These are phyloP conservation scores for Coryphaenoides rupestris DNA, from an alignment of 2,113 vertebrate species.

Conservation along the genomic window DNA sequence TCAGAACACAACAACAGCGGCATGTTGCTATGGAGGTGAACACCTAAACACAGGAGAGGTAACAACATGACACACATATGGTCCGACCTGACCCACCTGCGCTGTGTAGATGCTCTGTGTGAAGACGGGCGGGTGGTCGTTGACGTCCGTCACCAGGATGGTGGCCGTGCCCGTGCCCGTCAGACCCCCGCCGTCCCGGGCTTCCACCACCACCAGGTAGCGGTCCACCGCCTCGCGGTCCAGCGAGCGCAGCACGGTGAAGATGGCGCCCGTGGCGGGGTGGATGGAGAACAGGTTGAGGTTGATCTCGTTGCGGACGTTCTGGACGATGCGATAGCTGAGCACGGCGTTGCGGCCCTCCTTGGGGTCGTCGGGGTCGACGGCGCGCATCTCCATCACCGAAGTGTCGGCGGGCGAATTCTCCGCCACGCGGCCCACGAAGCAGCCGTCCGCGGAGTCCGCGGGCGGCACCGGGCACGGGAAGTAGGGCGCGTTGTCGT, in stretches of 20 bases:
- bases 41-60: background rate
- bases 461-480: slow-evolving; percentile 70
- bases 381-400: slow-evolving; percentile 84
- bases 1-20: background rate
- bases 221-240: slow-evolving; percentile 80
- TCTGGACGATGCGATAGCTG: slow-evolving; percentile 83
- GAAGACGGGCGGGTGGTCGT: slow-evolving; percentile 85
- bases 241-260: slow-evolving; percentile 76
- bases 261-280: slow-evolving; percentile 78
- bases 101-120: slow-evolving; percentile 74
- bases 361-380: slow-evolving; percentile 83
- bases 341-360: slow-evolving; percentile 76
- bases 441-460: slow-evolving; percentile 74
- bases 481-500: slow-evolving; percentile 82
- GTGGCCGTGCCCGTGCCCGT: slow-evolving; percentile 84
- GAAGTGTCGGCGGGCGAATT: slow-evolving; percentile 81
- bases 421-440: slow-evolving; percentile 76
- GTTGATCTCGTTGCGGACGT: slow-evolving; percentile 83
- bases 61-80: background rate
- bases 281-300: slow-evolving; percentile 85
- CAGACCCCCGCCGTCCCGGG: slow-evolving; percentile 82
- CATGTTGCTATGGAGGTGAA: background rate
- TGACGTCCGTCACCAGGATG: slow-evolving; percentile 82
- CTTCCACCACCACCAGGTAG: slow-evolving; percentile 83
- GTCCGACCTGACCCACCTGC: slow-evolving; percentile 42